A percentile compares a stretch with the other conserved stretches of the same genome.
Conservation (phyloP, 2,797 vertebrate genomes). For the Sebastiscus tertius region DNA sequence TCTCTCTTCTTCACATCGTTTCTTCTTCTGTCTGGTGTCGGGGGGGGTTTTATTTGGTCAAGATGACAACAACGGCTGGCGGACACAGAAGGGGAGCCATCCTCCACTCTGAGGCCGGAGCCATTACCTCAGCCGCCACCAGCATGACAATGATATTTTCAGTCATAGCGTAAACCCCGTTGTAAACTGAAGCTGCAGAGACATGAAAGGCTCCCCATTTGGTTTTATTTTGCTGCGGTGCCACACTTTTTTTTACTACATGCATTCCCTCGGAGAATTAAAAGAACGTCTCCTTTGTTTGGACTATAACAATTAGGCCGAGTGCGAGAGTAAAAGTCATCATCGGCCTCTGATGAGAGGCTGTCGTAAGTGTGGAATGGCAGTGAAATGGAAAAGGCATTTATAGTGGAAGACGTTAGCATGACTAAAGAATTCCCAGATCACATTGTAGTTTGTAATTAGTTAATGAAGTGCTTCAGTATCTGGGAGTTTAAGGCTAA, state of each 20-base stretch:
- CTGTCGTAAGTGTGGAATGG: slow-evolving; percentile 28
- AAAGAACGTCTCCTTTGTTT: slow-evolving; percentile 58
- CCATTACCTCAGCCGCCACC: slow-evolving; percentile 76
- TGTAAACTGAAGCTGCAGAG: slow-evolving; percentile 69
- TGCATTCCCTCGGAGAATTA: slow-evolving; percentile 50
- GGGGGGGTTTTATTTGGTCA: not conserved
- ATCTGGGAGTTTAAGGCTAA: not conserved
- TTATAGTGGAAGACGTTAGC: slow-evolving; percentile 30
- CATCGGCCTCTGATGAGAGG: slow-evolving; percentile 55
- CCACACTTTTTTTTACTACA: slow-evolving; percentile 68
- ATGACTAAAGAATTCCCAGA: slow-evolving; percentile 5
- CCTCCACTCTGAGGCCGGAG: slow-evolving; percentile 48
- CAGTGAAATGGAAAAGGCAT: slow-evolving; percentile 25
- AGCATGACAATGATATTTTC: slow-evolving; percentile 80
- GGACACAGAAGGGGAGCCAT: slow-evolving; percentile 28
- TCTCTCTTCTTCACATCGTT: slow-evolving; percentile 17
- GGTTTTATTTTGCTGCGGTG: slow-evolving; percentile 73
- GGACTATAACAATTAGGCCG: slow-evolving; percentile 45
- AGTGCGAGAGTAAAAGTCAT: slow-evolving; percentile 62
- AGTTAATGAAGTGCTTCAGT: not conserved
- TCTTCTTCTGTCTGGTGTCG: slow-evolving; percentile 40
- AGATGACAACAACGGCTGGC: slow-evolving; percentile 57
- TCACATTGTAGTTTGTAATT: slow-evolving; percentile 15
- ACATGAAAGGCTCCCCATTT: slow-evolving; percentile 74
- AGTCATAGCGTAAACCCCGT: slow-evolving; percentile 65